Percentiles rank a stretch among this genome's conserved stretches.
Conservation (phyloP, 2,797 vertebrate species). For the Chaetodon trifasciatus region DNA sequence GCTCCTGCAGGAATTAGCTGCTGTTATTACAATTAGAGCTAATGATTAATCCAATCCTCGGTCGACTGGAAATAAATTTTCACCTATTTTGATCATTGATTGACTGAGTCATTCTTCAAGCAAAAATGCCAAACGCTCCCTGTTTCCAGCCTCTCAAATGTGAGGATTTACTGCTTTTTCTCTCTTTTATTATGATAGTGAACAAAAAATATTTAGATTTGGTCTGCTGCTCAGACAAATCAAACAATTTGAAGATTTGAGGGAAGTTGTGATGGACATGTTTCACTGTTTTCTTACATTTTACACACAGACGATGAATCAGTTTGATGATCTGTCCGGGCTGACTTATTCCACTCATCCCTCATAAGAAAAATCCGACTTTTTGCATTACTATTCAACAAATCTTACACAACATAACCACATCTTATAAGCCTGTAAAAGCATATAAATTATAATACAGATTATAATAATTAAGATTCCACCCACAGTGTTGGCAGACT, state of each 20-base stretch:
- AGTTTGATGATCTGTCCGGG: background rate
- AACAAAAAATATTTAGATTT: too few relatives aligned
- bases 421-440: background rate
- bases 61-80: background rate
- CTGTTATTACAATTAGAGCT: conserved; percentile 2
- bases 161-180: background rate
- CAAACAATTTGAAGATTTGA: background rate
- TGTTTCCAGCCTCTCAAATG: background rate
- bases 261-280: background rate
- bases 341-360: background rate
- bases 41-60: rapidly evolving
- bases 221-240: too few relatives aligned
- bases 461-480: conserved; percentile 28
- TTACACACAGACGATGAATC: too few relatives aligned
- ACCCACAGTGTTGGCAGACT: conserved; percentile 22
- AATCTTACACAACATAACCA: background rate
- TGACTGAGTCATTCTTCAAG: background rate
- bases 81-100: background rate
- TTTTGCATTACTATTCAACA: background rate
- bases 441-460: background rate
- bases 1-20: background rate
- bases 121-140: background rate
- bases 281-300: conserved; percentile 1
- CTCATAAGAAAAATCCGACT: background rate
- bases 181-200: background rate